These are phyloP conservation scores for Parelbella ahira DNA, from an alignment of 2,888 invertebrate species.

Conservation along the genomic window DNA sequence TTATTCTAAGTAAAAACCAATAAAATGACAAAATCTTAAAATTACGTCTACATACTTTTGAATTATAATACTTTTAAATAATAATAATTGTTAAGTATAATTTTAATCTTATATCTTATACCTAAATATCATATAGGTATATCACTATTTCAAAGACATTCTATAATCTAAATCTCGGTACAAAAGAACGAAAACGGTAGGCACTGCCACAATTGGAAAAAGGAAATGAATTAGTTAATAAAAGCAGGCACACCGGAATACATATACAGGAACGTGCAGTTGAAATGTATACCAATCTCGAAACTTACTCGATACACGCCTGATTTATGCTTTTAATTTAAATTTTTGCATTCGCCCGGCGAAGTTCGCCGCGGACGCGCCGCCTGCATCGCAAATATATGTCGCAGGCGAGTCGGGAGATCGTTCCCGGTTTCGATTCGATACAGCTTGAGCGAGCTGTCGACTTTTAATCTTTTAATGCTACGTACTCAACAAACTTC, in stretches of 20 bases:
- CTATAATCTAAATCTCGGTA: not conserved
- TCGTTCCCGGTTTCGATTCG: slow-evolving; percentile 68
- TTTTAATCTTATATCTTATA: no score
- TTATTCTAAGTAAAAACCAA: no score
- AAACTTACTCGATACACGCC: slow-evolving; percentile 77
- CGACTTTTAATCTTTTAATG: slow-evolving; percentile 80
- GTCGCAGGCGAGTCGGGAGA: slow-evolving; percentile 63
- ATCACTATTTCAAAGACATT: no score
- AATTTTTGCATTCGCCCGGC: slow-evolving; percentile 80
- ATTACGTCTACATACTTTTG: no score
- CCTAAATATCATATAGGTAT: no score
- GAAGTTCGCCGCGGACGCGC: slow-evolving; percentile 74
- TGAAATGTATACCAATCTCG: slow-evolving; percentile 73
- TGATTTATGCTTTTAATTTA: slow-evolving; percentile 82
- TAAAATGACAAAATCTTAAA: no score
- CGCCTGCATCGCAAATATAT: slow-evolving; percentile 78
- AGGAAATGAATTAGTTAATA: slow-evolving; percentile 33
- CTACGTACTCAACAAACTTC: slow-evolving; percentile 68
- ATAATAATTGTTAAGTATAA: no score
- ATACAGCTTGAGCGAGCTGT: slow-evolving; percentile 71
- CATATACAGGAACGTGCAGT: slow-evolving; percentile 55
- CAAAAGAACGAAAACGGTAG: slow-evolving; percentile 3
- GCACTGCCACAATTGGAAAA: slow-evolving; percentile 22
- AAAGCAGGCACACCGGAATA: slow-evolving; percentile 44
- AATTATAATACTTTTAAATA: no score